phyloP scores from a whole-genome alignment of 2,888 invertebrate genomes.

The Bruchidius siliquastri region DNA sequence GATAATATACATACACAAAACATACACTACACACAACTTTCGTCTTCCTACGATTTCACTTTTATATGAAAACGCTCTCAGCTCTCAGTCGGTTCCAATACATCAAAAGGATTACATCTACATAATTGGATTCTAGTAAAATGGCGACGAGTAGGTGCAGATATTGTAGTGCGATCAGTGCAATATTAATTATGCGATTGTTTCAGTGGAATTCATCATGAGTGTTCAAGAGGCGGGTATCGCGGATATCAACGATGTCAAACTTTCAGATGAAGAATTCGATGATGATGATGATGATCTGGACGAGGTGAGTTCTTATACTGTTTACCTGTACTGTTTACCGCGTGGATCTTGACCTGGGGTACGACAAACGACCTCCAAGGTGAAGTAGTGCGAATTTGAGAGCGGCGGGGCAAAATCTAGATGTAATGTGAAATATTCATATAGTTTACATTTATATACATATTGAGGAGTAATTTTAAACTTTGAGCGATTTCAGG shows the following conservation, averaged over 20 bases:
- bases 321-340: no score
- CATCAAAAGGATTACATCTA: neutral
- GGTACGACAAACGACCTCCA: no score
- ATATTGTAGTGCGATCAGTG: neutral
- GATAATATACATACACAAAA: neutral
- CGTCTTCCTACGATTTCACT: neutral
- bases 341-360: no score
- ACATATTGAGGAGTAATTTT: no score
- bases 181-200: neutral
- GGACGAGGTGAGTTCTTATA: neutral
- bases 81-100: neutral
- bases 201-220: neutral
- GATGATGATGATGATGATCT: neutral
- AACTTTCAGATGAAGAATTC: neutral
- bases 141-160: neutral
- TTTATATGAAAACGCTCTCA: neutral
- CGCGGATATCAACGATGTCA: neutral
- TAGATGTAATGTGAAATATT: no score
- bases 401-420: no score
- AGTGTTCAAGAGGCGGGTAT: neutral
- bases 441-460: no score
- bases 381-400: no score
- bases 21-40: neutral
- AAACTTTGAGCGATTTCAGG: no score
- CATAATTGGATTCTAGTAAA: neutral